Conservation (phyloP, 2,888 invertebrate genomes). For the Acrocyrtus sp. region DNA sequence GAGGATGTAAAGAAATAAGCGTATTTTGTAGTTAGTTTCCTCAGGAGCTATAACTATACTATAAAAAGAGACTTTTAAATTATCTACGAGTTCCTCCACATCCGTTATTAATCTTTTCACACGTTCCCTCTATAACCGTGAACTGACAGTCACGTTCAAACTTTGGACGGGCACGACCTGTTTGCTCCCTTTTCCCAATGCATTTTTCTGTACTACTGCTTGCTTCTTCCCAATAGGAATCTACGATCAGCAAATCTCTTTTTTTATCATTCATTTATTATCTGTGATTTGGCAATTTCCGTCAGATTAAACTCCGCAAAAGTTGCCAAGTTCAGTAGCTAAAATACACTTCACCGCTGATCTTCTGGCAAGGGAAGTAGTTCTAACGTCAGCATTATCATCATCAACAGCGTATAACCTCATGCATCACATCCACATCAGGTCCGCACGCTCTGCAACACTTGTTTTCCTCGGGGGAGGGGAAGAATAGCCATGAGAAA, state of each 20-base stretch:
- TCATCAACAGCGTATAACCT: constrained; percentile 15
- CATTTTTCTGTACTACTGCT: too few relatives aligned
- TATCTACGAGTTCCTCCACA: constrained; percentile 28
- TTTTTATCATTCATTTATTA: too few relatives aligned
- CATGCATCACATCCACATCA: constrained; percentile 2
- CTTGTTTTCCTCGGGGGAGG: constrained; percentile 14
- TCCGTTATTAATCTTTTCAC: constrained; percentile 40
- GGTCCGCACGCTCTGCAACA: constrained; percentile 26
- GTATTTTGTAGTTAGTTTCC: too few relatives aligned
- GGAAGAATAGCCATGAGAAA: too few relatives aligned
- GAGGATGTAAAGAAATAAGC: too few relatives aligned
- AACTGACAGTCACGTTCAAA: constrained; percentile 35
- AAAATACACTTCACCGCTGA: too few relatives aligned
- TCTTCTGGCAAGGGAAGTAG: too few relatives aligned
- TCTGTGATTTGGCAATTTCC: constrained; percentile 30
- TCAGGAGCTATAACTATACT: too few relatives aligned
- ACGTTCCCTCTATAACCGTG: constrained; percentile 31
- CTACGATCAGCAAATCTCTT: background rate
- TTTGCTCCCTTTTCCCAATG: too few relatives aligned
- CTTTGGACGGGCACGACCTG: too few relatives aligned
- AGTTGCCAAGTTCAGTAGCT: constrained; percentile 26
- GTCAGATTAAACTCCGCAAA: constrained; percentile 21
- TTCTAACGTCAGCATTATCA: constrained; percentile 16
- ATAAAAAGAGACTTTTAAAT: too few relatives aligned
- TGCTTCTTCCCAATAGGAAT: too few relatives aligned